Evolutionary conservation across 2,113 vertebrate genomes (phyloP), one percentile per base, ranked within the genome.

Genomic region (Zosterops borbonicus): DNA sequence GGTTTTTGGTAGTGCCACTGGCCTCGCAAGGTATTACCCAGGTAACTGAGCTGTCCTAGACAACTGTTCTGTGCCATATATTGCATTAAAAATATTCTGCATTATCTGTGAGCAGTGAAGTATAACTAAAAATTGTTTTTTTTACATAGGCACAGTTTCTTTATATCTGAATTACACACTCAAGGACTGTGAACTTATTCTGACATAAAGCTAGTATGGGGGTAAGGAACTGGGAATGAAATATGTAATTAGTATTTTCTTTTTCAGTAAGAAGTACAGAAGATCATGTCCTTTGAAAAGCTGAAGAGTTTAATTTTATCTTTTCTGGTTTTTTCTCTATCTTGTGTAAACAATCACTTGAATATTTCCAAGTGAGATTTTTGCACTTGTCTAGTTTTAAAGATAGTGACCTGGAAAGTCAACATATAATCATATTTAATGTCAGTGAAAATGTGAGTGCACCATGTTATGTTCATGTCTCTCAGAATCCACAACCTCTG

Each of bases 1-100:
- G 97, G 99, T 99, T 92, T 99, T 99, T 76, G 99, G 99, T 21
- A 99, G 99, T 22, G 99, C 99, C 37, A 99, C 99, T 7, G 99
- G 99, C 86, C 98, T 99, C 23, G 99, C 99, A 59, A 99, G 99
- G 15, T 99, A 99, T 93, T 99, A 98, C 79, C 99, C 99, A 98
- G 99, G 99, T 99, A 98, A 97, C 62, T 94, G 39, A 46, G 75
- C 12, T 83, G 56, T 65, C 82, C 58, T 49, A 22, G 55, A 55
- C 8, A 76, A 5, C n/a, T 82, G 28, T 44, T 21, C 13, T 68
- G 0, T 69, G 28, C 12, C 22, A 11, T 22, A 2, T 18, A 17
- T 11, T 82, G 41, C 58, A n/a, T 68, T 69, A 8, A 85, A 94
- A 71, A 60, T 64, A 31, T 5, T 28, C 24, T 60, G 24, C 63